Conservation (phyloP, 2,888 invertebrate species). For the Aspidiotus rigidus region DNA sequence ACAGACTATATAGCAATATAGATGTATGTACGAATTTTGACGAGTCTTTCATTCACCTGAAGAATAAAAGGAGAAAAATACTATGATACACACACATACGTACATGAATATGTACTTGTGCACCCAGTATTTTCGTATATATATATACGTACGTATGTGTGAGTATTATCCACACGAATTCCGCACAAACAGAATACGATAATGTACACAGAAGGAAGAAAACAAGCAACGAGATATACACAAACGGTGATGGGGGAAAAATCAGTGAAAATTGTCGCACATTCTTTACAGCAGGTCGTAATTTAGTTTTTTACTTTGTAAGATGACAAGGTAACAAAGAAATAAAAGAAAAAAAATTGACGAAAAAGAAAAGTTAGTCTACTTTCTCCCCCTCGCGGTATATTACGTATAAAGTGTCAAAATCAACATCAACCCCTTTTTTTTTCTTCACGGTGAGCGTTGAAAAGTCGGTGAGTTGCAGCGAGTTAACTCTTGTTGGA, state of each 20-base stretch:
- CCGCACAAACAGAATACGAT: too few species aligned
- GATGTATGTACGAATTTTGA: too few species aligned
- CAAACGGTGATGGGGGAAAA: neutral
- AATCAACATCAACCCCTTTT: slow-evolving; percentile 33
- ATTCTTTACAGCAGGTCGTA: slow-evolving; percentile 5
- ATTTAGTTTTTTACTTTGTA: slow-evolving; percentile 6
- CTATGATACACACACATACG: neutral
- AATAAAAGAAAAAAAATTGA: neutral
- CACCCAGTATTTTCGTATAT: too few species aligned
- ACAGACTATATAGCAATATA: neutral
- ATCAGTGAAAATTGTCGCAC: neutral
- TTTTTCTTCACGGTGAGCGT: neutral
- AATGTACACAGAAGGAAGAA: too few species aligned
- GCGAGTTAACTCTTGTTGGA: slow-evolving; percentile 22
- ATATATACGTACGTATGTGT: too few species aligned
- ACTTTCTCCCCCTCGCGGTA: slow-evolving; percentile 12
- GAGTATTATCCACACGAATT: too few species aligned
- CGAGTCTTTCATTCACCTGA: neutral
- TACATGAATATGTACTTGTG: too few species aligned
- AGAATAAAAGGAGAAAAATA: neutral
- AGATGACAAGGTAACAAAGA: slow-evolving; percentile 8
- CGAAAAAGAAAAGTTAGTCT: slow-evolving; percentile 20
- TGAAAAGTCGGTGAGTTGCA: slow-evolving; percentile 9
- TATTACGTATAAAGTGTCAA: slow-evolving; percentile 28
- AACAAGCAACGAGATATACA: too few species aligned